Percentiles rank a stretch among this genome's conserved stretches.
Conservation (phyloP, 2,888 invertebrate species). For the Eristalinus aeneus region DNA sequence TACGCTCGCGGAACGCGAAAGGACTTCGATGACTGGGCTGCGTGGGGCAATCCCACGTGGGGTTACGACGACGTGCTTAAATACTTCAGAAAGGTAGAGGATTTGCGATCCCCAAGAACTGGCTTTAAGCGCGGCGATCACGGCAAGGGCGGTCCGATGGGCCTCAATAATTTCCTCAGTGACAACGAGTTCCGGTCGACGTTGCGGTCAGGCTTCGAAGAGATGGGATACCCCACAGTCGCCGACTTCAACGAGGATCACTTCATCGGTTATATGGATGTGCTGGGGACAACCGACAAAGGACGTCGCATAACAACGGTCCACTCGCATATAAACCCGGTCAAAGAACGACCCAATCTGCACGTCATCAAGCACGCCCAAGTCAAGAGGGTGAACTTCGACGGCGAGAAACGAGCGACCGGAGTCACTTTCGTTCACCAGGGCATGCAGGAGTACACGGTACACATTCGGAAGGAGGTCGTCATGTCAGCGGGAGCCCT, state of each 20-base stretch:
- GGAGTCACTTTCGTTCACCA: slow-evolving; percentile 81
- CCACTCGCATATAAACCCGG: slow-evolving; percentile 85
- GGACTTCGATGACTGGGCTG: slow-evolving; percentile 87
- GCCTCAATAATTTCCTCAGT: slow-evolving; percentile 84
- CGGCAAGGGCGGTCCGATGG: slow-evolving; percentile 84
- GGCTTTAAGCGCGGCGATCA: slow-evolving; percentile 81
- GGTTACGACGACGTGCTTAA: slow-evolving; percentile 88
- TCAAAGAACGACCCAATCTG: slow-evolving; percentile 82
- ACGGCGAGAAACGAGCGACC: slow-evolving; percentile 82
- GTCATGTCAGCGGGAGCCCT: slow-evolving; percentile 94
- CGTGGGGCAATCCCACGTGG: slow-evolving; percentile 85
- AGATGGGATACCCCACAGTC: slow-evolving; percentile 89
- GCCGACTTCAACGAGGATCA: slow-evolving; percentile 90
- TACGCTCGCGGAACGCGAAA: slow-evolving; percentile 85
- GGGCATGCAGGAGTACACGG: slow-evolving; percentile 81
- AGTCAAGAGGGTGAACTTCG: slow-evolving; percentile 83
- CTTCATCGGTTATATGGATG: slow-evolving; percentile 92
- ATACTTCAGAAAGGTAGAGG: slow-evolving; percentile 91
- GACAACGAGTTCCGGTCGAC: slow-evolving; percentile 85
- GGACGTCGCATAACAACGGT: slow-evolving; percentile 91
- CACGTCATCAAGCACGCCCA: slow-evolving; percentile 83
- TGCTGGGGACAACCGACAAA: slow-evolving; percentile 91
- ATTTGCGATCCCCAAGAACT: slow-evolving; percentile 82
- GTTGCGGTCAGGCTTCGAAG: slow-evolving; percentile 90
- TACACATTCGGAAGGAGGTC: slow-evolving; percentile 88